Conservation (phyloP, 2,113 vertebrate genomes). For the Ciconia boyciana region DNA sequence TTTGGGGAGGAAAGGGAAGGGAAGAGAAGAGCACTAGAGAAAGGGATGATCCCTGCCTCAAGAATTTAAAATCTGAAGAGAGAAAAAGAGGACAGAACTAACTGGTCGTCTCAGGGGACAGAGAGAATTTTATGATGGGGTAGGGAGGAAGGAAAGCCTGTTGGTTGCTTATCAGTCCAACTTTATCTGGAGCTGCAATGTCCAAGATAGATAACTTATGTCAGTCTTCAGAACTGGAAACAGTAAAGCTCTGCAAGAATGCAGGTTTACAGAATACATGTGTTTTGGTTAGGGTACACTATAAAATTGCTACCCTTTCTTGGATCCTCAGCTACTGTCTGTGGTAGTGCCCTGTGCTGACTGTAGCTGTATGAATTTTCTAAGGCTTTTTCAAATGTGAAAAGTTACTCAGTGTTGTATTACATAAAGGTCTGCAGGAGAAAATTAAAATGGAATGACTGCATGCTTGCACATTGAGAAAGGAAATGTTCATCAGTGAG, state of each 20-base stretch:
- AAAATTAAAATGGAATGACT: not conserved
- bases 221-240: not conserved
- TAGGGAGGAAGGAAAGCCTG: not conserved
- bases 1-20: not conserved
- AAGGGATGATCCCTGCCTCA: not conserved
- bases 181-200: not conserved
- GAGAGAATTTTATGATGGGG: not conserved
- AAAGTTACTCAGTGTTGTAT: not conserved
- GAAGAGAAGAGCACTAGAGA: not conserved
- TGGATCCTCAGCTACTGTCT: not conserved
- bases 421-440: not conserved
- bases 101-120: not conserved
- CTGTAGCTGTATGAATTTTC: not conserved
- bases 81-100: not conserved
- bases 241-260: not conserved
- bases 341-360: not conserved
- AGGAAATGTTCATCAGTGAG: not conserved
- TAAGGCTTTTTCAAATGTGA: not conserved
- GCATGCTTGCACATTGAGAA: not conserved
- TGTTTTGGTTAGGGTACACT: not conserved
- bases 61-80: conserved; percentile 6
- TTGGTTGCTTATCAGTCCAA: not conserved
- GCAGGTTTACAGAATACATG: not conserved
- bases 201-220: not conserved
- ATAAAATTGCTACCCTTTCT: not conserved